Base-by-base conservation (phyloP, 1,140 invertebrate species). In the Gryllus bimaculatus region DNA sequence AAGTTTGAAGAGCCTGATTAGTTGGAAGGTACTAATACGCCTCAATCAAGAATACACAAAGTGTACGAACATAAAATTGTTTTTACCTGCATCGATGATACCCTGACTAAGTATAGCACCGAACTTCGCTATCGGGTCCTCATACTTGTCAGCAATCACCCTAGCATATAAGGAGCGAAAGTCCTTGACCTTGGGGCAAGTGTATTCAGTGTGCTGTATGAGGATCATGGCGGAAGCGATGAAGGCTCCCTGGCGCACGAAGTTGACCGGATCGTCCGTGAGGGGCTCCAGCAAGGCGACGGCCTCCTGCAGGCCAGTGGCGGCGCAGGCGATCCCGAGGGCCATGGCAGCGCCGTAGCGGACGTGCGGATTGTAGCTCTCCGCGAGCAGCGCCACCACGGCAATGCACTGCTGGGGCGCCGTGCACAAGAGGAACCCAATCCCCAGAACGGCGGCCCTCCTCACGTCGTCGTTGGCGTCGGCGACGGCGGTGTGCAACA, bases 71-170 rank as follows among this genome's bases (percentile, higher is more conserved):
- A 13, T 48, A 73, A 3, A 66, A 66, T 66, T 77, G 48, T 39
- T 8, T 48, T 83, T 83, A 89, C 90, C 93, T 49, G 92, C 94
- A 86, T 95, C 94, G 82, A 96, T 92, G 81, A 96, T 95, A 79
- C 97, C 98, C 87, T 99, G 98, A 13, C 97, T 98, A 74, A 99
- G 85, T 83, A 99, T 99, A 8, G 98, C 97, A 8, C 98, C 98
- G 87, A 98, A 99, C 86, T 99, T 99, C 3, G 98, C 97, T 94
- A 99, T 99, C 0, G 98, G 95, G 88, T 99, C 98, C 87, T 99
- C 98, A 85, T 99, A 97, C 85, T 99, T 99, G 85, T 99, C 98
- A 73, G 92, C 92, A 80, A 99, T 96, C 0, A 99, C 96, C 86
- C 99, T 99, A 7, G 94, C 91, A 83, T 99, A 98, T 10, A 98